These are phyloP conservation scores for Zalophus californianus DNA, from an alignment of 2,797 vertebrate genomes.

Conservation along the genomic window DNA sequence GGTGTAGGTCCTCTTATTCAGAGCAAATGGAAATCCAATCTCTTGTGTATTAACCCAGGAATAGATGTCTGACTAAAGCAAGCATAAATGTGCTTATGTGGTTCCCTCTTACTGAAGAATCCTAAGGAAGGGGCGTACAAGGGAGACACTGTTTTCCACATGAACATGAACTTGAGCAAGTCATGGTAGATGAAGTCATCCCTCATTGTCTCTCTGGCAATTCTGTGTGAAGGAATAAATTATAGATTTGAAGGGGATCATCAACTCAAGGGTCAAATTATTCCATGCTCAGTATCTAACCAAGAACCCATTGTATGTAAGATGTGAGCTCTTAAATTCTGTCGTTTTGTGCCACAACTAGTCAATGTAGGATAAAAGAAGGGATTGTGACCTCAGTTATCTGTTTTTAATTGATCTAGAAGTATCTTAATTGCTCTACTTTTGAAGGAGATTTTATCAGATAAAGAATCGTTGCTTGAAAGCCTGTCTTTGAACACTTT, in stretches of 20 bases:
- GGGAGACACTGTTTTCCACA: not conserved
- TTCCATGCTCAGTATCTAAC: not conserved
- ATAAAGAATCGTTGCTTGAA: not conserved
- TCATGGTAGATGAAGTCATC: no score
- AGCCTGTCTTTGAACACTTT: not conserved
- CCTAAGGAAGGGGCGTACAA: rapidly evolving
- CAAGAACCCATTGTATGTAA: not conserved
- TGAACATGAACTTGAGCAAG: no score
- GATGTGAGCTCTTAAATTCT: not conserved
- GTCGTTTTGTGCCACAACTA: not conserved
- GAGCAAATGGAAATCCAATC: not conserved
- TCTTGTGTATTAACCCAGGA: not conserved
- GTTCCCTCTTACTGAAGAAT: not conserved
- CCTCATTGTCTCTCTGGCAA: not conserved
- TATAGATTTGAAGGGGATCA: not conserved
- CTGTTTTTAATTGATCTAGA: not conserved
- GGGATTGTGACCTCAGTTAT: not conserved
- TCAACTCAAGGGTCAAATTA: not conserved
- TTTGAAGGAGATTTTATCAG: not conserved
- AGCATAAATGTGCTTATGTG: not conserved
- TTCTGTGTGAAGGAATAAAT: not conserved
- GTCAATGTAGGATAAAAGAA: not conserved
- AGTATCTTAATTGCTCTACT: not conserved
- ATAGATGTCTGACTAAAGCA: not conserved
- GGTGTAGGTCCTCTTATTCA: not conserved